Percentiles rank a stretch among this genome's conserved stretches.
These are phyloP conservation scores for Cryptops parisi DNA, from an alignment of 2,888 invertebrate genomes.

Conservation along the genomic window DNA sequence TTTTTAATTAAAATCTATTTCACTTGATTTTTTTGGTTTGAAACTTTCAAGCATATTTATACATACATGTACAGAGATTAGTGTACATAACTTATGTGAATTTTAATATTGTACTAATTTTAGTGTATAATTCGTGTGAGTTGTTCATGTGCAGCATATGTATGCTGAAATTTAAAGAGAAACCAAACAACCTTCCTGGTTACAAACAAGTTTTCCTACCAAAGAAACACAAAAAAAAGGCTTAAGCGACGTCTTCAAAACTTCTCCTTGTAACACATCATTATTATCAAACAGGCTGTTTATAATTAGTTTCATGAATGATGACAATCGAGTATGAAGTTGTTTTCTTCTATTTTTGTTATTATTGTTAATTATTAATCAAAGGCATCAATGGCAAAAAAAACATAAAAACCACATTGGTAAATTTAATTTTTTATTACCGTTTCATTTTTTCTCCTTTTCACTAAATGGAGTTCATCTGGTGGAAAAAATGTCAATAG, in stretches of 20 bases:
- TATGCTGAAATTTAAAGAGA: conserved; percentile 16
- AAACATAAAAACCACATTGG: no score
- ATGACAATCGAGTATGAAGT: neutral
- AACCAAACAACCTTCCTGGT: neutral
- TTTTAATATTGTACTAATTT: conserved; percentile 13
- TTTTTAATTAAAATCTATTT: conserved; percentile 1
- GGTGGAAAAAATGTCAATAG: no score
- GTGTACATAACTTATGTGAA: conserved; percentile 17
- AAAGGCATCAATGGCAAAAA: no score
- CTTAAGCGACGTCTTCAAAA: no score
- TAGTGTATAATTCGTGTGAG: conserved; percentile 20
- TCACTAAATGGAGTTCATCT: no score
- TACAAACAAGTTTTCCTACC: neutral
- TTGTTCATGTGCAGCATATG: conserved; percentile 20
- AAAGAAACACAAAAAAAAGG: neutral
- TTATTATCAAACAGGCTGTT: no score
- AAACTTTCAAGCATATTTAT: conserved; percentile 9
- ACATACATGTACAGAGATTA: conserved; percentile 19
- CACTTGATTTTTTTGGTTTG: conserved; percentile 3
- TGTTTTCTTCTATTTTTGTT: no score
- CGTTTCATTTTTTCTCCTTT: no score
- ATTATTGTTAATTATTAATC: no score
- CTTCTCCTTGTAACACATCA: no score
- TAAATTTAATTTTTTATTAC: no score
- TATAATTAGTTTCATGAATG: neutral